These are phyloP conservation scores for Melanotaenia trifasciata DNA, from an alignment of 2,797 vertebrate species.

Conservation along the genomic window DNA sequence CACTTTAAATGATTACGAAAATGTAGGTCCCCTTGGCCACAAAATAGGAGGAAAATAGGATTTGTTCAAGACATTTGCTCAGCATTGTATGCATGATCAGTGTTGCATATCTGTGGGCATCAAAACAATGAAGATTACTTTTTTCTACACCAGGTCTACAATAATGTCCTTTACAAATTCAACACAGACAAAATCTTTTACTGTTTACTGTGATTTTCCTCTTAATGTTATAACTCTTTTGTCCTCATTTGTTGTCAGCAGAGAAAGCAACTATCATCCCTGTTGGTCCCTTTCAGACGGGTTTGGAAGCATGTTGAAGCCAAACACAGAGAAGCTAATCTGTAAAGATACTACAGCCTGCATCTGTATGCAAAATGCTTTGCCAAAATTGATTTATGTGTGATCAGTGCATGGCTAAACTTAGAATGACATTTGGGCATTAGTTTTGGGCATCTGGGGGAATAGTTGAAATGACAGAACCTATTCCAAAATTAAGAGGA, in stretches of 20 bases:
- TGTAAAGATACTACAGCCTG: conserved; percentile 26
- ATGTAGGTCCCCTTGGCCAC: not conserved
- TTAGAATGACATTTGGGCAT: conserved; percentile 33
- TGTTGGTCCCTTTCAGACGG: conserved; percentile 7
- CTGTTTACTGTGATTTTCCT: not conserved
- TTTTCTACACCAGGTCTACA: not conserved
- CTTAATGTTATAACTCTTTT: not conserved
- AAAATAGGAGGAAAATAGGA: not conserved
- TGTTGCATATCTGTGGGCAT: not conserved
- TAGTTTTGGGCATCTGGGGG: conserved; percentile 23
- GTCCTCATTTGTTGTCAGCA: not conserved
- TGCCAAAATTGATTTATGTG: conserved; percentile 42
- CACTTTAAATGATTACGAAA: not conserved
- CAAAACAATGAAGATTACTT: not conserved
- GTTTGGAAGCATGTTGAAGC: conserved; percentile 1
- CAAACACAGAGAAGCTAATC: conserved; percentile 19
- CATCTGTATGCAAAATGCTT: conserved; percentile 38
- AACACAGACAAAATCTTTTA: not conserved
- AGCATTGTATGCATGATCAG: not conserved
- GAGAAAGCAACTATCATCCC: not conserved
- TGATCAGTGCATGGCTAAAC: conserved; percentile 39
- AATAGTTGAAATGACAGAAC: conserved; percentile 37
- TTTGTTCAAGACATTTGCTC: not conserved
- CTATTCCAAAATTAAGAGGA: conserved; percentile 28
- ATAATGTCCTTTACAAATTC: no score